Conservation (phyloP, 1,140 invertebrate species). For the Eciton burchellii region DNA sequence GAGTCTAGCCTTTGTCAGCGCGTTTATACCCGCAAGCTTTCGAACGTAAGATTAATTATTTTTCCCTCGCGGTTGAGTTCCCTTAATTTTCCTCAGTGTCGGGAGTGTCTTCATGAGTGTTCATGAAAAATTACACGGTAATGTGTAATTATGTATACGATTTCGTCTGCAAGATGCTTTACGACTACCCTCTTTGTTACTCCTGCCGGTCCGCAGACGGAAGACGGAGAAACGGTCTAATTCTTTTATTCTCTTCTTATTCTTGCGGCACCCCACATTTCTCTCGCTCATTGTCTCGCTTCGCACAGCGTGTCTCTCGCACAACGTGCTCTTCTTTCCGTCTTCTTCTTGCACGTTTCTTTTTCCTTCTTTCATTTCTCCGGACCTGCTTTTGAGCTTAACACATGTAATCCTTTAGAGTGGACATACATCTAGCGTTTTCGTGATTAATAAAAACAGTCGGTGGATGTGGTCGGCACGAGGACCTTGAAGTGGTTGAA, state of each 20-base stretch:
- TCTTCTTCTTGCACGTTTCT: constrained; percentile 13
- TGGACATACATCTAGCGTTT: constrained; percentile 39
- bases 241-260: constrained; percentile 39
- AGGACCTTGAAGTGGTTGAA: neutral
- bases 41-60: neutral
- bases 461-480: neutral
- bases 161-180: neutral
- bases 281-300: constrained; percentile 16
- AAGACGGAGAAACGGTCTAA: constrained; percentile 33
- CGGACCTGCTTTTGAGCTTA: constrained; percentile 8
- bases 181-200: constrained; percentile 19
- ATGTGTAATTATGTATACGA: too few species aligned
- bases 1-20: too few species aligned
- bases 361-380: constrained; percentile 28
- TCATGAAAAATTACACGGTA: too few species aligned
- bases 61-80: neutral
- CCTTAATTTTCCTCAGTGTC: neutral
- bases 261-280: constrained; percentile 21
- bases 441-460: constrained; percentile 24
- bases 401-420: constrained; percentile 52
- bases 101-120: too few species aligned
- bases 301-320: neutral
- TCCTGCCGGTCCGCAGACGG: neutral
- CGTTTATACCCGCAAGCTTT: neutral
- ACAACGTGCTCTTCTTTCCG: constrained; percentile 13